These are phyloP conservation scores for Corythornis cristatus DNA, from an alignment of 2,113 vertebrate species.

Conservation along the genomic window DNA sequence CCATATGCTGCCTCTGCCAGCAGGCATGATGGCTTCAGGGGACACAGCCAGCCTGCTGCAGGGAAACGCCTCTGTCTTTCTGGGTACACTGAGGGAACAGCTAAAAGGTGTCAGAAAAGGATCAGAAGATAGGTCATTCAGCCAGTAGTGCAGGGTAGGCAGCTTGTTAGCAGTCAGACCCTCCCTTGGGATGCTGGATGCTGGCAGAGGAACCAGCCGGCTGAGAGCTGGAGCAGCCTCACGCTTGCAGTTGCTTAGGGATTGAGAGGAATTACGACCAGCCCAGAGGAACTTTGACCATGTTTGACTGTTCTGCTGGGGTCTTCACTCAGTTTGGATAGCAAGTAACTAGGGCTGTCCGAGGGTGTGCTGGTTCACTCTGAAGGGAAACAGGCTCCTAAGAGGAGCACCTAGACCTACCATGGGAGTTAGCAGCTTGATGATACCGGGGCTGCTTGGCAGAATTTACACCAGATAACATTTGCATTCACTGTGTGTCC, in stretches of 20 bases:
- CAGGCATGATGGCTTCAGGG: background rate
- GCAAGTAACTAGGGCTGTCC: background rate
- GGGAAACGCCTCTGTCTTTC: background rate
- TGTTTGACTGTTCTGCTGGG: background rate
- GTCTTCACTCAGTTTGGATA: background rate
- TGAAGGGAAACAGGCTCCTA: background rate
- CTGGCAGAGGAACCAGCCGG: background rate
- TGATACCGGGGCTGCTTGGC: rapidly evolving
- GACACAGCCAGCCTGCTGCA: background rate
- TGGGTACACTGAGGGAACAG: rapidly evolving
- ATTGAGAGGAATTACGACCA: background rate
- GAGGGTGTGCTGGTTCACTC: background rate
- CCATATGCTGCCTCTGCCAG: rapidly evolving
- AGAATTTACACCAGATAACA: background rate
- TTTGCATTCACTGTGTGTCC: rapidly evolving
- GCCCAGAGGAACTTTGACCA: rapidly evolving
- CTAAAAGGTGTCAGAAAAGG: rapidly evolving
- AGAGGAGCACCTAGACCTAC: background rate
- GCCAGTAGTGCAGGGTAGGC: background rate
- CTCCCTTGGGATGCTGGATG: rapidly evolving
- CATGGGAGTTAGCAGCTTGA: background rate
- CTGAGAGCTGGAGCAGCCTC: background rate
- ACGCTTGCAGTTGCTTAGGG: background rate
- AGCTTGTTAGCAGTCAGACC: background rate
- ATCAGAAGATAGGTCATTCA: background rate